Evolutionary conservation across 2,113 vertebrate genomes (phyloP), one percentile per base, ranked within the genome.

Genomic region (Eleginops maclovinus): DNA sequence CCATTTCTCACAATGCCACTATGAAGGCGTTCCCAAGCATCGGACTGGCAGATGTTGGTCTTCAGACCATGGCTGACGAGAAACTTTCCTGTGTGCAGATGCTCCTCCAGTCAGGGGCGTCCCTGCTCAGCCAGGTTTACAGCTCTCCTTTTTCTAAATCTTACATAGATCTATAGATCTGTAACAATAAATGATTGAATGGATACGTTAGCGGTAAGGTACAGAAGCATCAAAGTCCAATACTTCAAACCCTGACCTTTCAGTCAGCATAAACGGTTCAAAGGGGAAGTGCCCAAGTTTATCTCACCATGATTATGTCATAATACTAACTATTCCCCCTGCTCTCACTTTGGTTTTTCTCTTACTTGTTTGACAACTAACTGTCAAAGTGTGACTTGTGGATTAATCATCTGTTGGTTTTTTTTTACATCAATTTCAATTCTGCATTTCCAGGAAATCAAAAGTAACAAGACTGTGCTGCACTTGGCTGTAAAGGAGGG

Each of bases 401-500:
- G 67, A 85, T 89, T 89, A 63, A 75, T 77, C 62, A 14, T 59
- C 58, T 24, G 3, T 13, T 22, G 10, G 13, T 1, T 59, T 53
- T 44, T 21, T 77, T 76, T 76, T 58, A 59, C 68, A 67, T 58
- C 43, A 21, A 43, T 66, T 62, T 41, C 70, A 64, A 64, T 83
- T 75, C 14, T 62, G 16, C 31, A 72, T 71, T 88, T 86, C 63
- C 86, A 98, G 97, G 97, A 98, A 90, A 95, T 97, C 87, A 98
- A 98, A 93, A 98, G 96, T 87, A 97, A 95, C 86, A 97, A 96
- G 92, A 97, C 96, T 0, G 93, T 94, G 26, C 87, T 97, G 55
- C 97, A 98, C 78, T 89, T 97, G 90, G 95, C 96, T 2, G 97
- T 98, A 24, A 97, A 97, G 87, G 96, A 96, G 16, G 96, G 94